phyloP scores from a whole-genome alignment of 2,888 invertebrate species.

The Melanostoma mellinum region DNA sequence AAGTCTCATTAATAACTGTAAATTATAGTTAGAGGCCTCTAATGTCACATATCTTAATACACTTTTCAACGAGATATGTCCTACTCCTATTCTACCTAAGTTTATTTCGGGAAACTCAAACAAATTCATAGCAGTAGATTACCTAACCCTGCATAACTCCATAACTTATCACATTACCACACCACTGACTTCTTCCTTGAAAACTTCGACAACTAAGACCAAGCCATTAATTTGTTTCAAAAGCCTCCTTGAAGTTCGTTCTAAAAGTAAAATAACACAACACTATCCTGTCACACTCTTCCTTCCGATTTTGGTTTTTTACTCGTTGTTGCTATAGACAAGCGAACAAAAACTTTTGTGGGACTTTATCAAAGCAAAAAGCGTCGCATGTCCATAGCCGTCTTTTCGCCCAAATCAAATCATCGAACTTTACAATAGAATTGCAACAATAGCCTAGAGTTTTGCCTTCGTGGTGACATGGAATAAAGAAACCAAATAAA shows the following conservation, averaged over 20 bases:
- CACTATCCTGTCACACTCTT: background rate
- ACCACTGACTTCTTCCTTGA: background rate
- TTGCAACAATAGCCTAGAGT: constrained; percentile 34
- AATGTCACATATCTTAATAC: no score
- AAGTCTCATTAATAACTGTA: no score
- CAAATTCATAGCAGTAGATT: no score
- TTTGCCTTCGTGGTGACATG: constrained; percentile 9
- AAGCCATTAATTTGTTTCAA: background rate
- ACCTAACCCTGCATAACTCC: no score
- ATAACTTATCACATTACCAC: no score
- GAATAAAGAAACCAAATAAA: background rate
- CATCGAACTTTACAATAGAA: constrained; percentile 59
- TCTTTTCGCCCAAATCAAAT: constrained; percentile 48
- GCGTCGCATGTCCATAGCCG: constrained; percentile 11
- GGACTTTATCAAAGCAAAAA: constrained; percentile 28
- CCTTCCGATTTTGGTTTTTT: no score
- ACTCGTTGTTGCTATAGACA: no score
- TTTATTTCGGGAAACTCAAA: no score
- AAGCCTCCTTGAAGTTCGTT: background rate
- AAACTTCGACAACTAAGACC: background rate
- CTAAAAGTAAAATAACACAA: background rate
- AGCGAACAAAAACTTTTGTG: background rate
- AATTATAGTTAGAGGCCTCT: no score
- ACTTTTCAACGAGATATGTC: no score
- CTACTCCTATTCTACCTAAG: no score